A percentile compares a stretch with the other conserved stretches of the same genome.
These are phyloP conservation scores for Selene dorsalis DNA, from an alignment of 2,797 vertebrate species.

Conservation along the genomic window DNA sequence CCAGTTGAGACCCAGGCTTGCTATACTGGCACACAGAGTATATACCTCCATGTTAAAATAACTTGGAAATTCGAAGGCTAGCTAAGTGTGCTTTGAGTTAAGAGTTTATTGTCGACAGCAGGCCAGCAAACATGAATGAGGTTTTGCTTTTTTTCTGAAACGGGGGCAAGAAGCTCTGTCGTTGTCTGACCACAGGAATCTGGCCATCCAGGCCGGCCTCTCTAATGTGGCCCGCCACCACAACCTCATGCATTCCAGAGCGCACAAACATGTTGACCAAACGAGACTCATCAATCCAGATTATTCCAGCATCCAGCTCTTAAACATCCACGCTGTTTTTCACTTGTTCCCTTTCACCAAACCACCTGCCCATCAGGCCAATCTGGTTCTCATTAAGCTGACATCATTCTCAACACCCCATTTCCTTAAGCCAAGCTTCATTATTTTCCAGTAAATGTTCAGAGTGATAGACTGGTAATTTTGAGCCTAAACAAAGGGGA, in stretches of 20 bases:
- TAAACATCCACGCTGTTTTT: constrained; percentile 82
- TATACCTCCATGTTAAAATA: constrained; percentile 56
- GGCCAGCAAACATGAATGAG: constrained; percentile 76
- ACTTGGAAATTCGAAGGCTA: constrained; percentile 45
- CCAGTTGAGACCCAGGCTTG: constrained; percentile 27
- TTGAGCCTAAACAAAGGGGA: constrained; percentile 39
- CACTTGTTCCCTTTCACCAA: constrained; percentile 82
- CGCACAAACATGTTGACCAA: constrained; percentile 88
- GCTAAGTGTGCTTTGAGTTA: constrained; percentile 59
- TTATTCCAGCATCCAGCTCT: constrained; percentile 77
- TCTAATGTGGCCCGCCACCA: constrained; percentile 83
- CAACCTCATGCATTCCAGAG: constrained; percentile 85
- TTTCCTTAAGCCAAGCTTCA: constrained; percentile 57
- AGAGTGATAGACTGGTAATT: constrained; percentile 36
- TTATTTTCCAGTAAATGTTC: constrained; percentile 55
- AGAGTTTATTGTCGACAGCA: constrained; percentile 77
- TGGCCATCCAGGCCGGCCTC: constrained; percentile 69
- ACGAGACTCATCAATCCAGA: constrained; percentile 84
- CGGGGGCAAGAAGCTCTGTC: constrained; percentile 76
- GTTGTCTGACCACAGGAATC: constrained; percentile 86
- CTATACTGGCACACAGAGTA: constrained; percentile 35
- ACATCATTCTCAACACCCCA: constrained; percentile 59
- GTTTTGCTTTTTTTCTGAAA: constrained; percentile 65
- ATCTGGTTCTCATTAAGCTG: constrained; percentile 76
- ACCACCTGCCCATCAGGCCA: constrained; percentile 82